Evolutionary conservation across 1,140 invertebrate species (phyloP), one percentile per base, ranked within the genome.

Genomic region (Aphaenogaster floridana): DNA sequence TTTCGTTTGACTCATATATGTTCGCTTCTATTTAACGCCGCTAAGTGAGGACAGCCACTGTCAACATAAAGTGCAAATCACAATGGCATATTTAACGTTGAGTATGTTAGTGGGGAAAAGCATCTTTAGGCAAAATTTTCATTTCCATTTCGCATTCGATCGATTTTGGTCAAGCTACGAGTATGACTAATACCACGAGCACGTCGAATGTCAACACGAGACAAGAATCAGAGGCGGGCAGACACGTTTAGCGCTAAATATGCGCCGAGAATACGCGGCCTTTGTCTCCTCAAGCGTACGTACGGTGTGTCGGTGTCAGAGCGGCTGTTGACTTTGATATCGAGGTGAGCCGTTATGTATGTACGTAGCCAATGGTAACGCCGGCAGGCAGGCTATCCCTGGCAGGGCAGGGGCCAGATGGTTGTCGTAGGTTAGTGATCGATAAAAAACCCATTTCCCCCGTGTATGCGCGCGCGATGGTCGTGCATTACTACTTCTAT

Each of bases 371-470:
- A 84, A 84, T 84, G 69, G 80, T 84, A 84, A 84, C 69, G 54
- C 45, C 69, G 80, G 17, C 68, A 34, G 17, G 42, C 77, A 66
- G 80, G 50, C 80, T 59, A 28, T 57, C 68, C 54, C 50, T 54
- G 63, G n/a, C 39, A 9, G 34, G 28, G 28, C 64, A 52, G 39
- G 61, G 50, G 74, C 86, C 88, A 91, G 88, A 93, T 91, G 90
- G 90, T 93, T 93, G 92, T 93, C 92, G 83, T 93, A 93, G 92
- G 92, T 93, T 89, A 93, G 92, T 87, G 74, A 91, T 92, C 90
- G 91, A 91, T 91, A 91, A 91, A 84, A 90, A 90, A 89, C 87
- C 89, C 89, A 92, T 92, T 90, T 92, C 86, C 86, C 86, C 81
- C 81, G n/a, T 69, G 21, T 78, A 36, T 66, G 52, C 54, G 89